These are phyloP conservation scores for Autographa gamma DNA, from an alignment of 2,888 invertebrate genomes.

Conservation along the genomic window DNA sequence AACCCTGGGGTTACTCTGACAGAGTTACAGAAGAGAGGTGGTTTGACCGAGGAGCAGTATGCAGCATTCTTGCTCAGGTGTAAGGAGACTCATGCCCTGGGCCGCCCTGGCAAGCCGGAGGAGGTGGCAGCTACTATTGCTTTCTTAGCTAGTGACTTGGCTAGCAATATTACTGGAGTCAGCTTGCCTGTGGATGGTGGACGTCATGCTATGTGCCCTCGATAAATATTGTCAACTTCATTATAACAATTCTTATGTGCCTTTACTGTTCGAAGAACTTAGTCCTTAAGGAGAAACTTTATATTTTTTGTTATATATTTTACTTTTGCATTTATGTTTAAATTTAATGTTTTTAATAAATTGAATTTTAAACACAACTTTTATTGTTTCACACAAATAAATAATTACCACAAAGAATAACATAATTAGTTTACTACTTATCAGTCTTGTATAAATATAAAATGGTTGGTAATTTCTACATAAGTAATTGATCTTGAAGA, in stretches of 20 bases:
- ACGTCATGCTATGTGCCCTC: conserved; percentile 97
- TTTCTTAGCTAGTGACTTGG: conserved; percentile 96
- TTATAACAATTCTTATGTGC: conserved; percentile 10
- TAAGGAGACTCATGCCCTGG: conserved; percentile 97
- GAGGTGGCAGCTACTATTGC: conserved; percentile 97
- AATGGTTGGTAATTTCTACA: too few species aligned
- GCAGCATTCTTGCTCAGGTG: conserved; percentile 94
- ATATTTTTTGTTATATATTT: conserved; percentile 9
- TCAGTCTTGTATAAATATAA: not conserved
- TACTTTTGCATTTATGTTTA: conserved; percentile 15
- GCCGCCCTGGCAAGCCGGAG: conserved; percentile 94
- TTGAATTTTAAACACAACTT: not conserved
- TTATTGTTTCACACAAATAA: not conserved
- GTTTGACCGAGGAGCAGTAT: conserved; percentile 95
- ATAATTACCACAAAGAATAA: too few species aligned
- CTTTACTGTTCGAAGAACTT: conserved; percentile 23
- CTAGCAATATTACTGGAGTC: conserved; percentile 97
- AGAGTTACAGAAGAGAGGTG: conserved; percentile 95
- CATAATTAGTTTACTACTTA: too few species aligned
- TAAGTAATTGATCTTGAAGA: too few species aligned
- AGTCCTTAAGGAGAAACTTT: conserved; percentile 7
- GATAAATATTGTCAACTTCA: conserved; percentile 82
- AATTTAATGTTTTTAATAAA: conserved; percentile 19
- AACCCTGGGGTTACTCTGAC: conserved; percentile 98
- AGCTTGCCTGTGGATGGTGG: conserved; percentile 98